A percentile compares a stretch with the other conserved stretches of the same genome.
Conservation (phyloP, 1,140 invertebrate species). For the Drosophila bifasciata region DNA sequence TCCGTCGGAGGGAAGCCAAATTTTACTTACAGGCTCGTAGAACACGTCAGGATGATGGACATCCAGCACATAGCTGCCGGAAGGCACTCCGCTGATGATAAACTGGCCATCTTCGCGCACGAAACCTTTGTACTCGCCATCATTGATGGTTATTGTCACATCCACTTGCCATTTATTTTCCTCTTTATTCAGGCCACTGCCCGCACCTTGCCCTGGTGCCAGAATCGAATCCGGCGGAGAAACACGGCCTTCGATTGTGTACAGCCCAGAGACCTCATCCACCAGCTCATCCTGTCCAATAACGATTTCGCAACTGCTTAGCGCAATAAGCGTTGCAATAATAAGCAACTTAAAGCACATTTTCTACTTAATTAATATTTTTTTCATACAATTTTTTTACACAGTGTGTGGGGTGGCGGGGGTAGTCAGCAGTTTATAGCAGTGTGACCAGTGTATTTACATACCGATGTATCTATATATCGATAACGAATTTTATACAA, state of each 20-base stretch:
- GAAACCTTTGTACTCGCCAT: conserved; percentile 94
- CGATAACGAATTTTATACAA: too few species aligned
- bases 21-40: conserved; percentile 91
- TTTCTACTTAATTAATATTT: conserved; percentile 20
- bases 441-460: too few species aligned
- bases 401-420: too few species aligned
- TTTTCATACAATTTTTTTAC: conserved; percentile 18
- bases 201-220: conserved; percentile 15
- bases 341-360: conserved; percentile 57
- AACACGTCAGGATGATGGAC: conserved; percentile 94
- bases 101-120: conserved; percentile 97
- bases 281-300: conserved; percentile 68
- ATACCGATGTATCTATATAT: too few species aligned
- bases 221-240: conserved; percentile 87
- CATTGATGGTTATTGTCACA: conserved; percentile 93
- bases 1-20: neutral
- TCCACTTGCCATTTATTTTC: conserved; percentile 88
- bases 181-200: conserved; percentile 84
- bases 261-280: conserved; percentile 72
- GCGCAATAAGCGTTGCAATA: conserved; percentile 37
- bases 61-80: conserved; percentile 98
- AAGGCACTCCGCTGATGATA: conserved; percentile 93
- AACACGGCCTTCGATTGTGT: conserved; percentile 91
- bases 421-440: conserved; percentile 11
- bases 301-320: conserved; percentile 42